Evolutionary conservation across 2,113 vertebrate genomes (phyloP).

Genomic region (Seriola quinqueradiata): DNA sequence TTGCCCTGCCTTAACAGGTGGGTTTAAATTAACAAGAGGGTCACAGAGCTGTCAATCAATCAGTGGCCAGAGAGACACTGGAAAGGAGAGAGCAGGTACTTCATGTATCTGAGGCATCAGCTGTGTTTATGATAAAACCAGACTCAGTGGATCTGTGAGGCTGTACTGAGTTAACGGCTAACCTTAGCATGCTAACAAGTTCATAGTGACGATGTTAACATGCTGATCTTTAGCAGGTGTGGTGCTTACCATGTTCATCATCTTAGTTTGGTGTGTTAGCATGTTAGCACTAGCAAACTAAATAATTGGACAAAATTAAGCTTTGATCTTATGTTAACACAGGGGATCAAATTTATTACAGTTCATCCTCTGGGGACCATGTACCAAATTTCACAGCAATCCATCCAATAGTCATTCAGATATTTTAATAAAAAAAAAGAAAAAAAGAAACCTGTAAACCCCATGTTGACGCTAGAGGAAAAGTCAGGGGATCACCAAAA

Average conservation of each 20-base stretch:
- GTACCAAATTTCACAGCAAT: too few relatives aligned
- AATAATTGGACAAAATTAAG: background rate
- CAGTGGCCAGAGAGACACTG: constrained; percentile 8
- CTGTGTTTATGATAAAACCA: constrained; percentile 7
- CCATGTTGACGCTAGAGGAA: background rate
- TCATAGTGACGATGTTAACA: too few relatives aligned
- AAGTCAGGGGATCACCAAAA: background rate
- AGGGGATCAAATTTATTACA: too few relatives aligned
- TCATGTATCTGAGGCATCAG: background rate
- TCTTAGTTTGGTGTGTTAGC: background rate
- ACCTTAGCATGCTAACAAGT: too few relatives aligned
- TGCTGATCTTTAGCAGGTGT: background rate
- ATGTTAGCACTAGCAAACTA: background rate
- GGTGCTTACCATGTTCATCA: background rate
- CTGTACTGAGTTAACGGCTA: background rate
- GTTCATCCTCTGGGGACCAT: too few relatives aligned
- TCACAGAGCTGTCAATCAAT: constrained; percentile 41
- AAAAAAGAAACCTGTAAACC: too few relatives aligned
- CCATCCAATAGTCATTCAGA: too few relatives aligned
- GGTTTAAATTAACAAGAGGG: constrained; percentile 22
- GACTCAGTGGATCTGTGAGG: background rate
- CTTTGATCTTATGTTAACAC: background rate
- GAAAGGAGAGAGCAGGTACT: constrained; percentile 4
- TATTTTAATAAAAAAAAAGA: too few relatives aligned
- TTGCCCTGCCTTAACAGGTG: constrained; percentile 23